These are phyloP conservation scores for Halcyon leucocephala DNA, from an alignment of 2,797 vertebrate genomes.

Conservation along the genomic window DNA sequence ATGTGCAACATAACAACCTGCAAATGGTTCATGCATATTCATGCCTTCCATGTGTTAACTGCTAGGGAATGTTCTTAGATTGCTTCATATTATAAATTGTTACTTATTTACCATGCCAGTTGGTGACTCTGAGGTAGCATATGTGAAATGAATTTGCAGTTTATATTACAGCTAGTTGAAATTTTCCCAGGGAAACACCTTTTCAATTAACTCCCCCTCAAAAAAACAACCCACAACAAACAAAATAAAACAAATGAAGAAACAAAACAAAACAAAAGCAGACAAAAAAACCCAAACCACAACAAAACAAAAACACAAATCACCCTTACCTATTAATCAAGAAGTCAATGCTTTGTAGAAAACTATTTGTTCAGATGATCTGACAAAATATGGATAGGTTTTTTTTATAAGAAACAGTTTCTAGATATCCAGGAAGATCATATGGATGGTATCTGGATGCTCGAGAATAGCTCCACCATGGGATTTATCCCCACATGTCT, in stretches of 20 bases:
- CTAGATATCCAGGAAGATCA: neutral
- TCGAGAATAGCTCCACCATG: neutral
- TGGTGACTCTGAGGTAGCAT: slow-evolving; percentile 26
- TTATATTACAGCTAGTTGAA: neutral
- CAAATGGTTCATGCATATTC: slow-evolving; percentile 26
- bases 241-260: too few relatives aligned
- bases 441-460: neutral
- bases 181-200: neutral
- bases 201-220: neutral
- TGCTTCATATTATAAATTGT: slow-evolving; percentile 5
- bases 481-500: neutral
- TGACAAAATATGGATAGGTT: neutral
- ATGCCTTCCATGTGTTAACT: slow-evolving; percentile 13
- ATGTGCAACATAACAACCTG: slow-evolving; percentile 18
- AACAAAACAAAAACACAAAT: neutral
- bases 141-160: slow-evolving; percentile 19
- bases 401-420: neutral
- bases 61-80: slow-evolving; percentile 14
- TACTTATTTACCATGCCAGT: slow-evolving; percentile 25
- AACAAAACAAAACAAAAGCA: too few relatives aligned
- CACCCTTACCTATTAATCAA: fast-evolving
- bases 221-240: too few relatives aligned
- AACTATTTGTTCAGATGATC: neutral
- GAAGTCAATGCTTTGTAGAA: neutral
- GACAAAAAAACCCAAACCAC: neutral